Conservation (phyloP, 2,113 vertebrate genomes). For the Athene cunicularia region DNA sequence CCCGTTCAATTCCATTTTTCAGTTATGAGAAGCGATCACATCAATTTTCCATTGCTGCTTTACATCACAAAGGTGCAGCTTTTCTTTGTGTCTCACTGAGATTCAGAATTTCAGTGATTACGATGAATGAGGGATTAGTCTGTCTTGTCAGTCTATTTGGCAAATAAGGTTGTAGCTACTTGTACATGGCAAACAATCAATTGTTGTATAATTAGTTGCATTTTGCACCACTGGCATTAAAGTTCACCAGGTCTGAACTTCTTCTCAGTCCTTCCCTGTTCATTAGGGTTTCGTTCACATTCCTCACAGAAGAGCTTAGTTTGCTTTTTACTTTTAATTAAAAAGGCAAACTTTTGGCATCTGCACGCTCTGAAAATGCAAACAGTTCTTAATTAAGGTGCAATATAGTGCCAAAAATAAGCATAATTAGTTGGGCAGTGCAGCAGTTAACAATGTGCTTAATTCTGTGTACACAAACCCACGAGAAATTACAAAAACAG, state of each 20-base stretch:
- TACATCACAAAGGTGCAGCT: neutral
- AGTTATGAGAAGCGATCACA: neutral
- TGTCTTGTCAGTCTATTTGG: neutral
- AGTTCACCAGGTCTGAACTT: conserved; percentile 23
- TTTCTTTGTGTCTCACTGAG: neutral
- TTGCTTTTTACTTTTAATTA: conserved; percentile 73
- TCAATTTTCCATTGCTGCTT: accelerated
- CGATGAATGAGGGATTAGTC: accelerated
- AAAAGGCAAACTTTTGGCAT: conserved; percentile 58
- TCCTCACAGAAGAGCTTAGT: conserved; percentile 32
- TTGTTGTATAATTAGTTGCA: neutral
- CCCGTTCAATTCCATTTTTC: neutral
- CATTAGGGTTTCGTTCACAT: conserved; percentile 25
- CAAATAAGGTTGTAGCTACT: neutral
- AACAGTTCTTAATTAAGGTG: conserved; percentile 69
- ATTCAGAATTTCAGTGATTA: neutral
- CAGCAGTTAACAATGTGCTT: neutral
- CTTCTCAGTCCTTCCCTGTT: conserved; percentile 10
- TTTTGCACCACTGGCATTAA: conserved; percentile 1
- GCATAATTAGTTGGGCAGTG: neutral
- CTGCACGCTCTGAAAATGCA: conserved; percentile 45
- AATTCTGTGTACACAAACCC: neutral
- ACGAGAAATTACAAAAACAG: neutral
- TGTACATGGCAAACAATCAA: neutral
- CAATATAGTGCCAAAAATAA: conserved; percentile 40